Conservation (phyloP, 2,888 invertebrate genomes). For the Sycophila texana region DNA sequence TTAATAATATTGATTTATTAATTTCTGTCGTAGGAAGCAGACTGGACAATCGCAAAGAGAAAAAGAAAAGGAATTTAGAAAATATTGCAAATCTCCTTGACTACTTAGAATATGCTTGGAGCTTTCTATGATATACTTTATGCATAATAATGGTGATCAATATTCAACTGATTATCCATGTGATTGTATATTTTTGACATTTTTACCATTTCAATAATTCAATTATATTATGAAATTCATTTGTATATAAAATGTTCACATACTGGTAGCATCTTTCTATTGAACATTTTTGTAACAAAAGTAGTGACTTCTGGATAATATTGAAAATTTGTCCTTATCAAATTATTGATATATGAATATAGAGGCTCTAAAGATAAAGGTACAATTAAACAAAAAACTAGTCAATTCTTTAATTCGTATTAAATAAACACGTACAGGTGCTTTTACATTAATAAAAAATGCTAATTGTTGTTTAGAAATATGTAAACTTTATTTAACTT, state of each 20-base stretch:
- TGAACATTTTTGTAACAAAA: conserved; percentile 39
- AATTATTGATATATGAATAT: not conserved
- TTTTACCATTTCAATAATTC: conserved; percentile 35
- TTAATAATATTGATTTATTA: conserved; percentile 12
- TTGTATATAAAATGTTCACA: conserved; percentile 47
- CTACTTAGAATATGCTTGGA: conserved; percentile 34
- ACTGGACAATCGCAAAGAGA: conserved; percentile 52
- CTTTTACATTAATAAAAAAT: conserved; percentile 24
- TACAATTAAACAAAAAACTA: conserved; percentile 23
- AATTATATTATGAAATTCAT: conserved; percentile 23
- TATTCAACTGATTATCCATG: conserved; percentile 20
- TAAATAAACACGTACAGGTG: conserved; percentile 18
- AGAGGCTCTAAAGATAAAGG: conserved; percentile 21
- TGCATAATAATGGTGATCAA: conserved; percentile 29
- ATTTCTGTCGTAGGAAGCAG: conserved; percentile 30
- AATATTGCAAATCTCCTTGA: conserved; percentile 39
- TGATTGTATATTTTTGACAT: conserved; percentile 44
- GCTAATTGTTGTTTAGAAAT: conserved; percentile 9
- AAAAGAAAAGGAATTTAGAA: conserved; percentile 15
- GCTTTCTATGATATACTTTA: conserved; percentile 42
- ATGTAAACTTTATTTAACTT: conserved; percentile 13
- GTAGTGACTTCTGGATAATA: conserved; percentile 20
- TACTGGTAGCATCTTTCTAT: conserved; percentile 24
- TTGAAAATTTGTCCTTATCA: conserved; percentile 13
- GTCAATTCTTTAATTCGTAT: conserved; percentile 38